Percentiles rank a stretch among this genome's conserved stretches.
Evolutionary conservation across 2,888 invertebrate genomes (phyloP).

Genomic region (Cheilosia urbana): DNA sequence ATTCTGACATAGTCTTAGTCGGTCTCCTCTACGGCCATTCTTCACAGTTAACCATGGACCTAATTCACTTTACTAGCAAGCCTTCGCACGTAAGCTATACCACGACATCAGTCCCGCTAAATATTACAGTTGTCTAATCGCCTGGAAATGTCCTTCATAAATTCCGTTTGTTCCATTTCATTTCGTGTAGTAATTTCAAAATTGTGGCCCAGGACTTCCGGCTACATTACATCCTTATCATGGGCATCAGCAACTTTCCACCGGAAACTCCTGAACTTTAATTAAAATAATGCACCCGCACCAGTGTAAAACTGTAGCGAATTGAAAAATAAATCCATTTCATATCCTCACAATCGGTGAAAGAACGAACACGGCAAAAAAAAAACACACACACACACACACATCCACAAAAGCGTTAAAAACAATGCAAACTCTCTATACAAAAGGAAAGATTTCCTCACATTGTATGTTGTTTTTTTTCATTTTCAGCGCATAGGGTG

Average conservation of each 20-base stretch:
- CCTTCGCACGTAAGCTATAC: slow-evolving; percentile 13
- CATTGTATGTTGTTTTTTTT: slow-evolving; percentile 38
- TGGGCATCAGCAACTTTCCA: slow-evolving; percentile 61
- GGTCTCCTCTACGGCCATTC: too few relatives aligned
- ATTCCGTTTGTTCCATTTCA: slow-evolving; percentile 69
- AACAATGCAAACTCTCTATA: slow-evolving; percentile 56
- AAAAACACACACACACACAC: not conserved
- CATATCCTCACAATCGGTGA: slow-evolving; percentile 64
- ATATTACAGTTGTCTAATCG: slow-evolving; percentile 66
- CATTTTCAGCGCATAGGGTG: slow-evolving; percentile 2
- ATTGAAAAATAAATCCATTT: slow-evolving; percentile 74
- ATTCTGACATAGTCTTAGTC: too few relatives aligned
- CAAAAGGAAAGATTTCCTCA: slow-evolving; percentile 63
- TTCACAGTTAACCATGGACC: not conserved
- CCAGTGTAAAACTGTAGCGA: slow-evolving; percentile 50
- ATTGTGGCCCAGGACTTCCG: slow-evolving; percentile 60
- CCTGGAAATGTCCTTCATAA: slow-evolving; percentile 69
- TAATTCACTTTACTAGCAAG: slow-evolving; percentile 15
- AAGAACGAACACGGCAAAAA: slow-evolving; percentile 37
- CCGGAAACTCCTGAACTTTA: slow-evolving; percentile 69
- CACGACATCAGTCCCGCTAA: not conserved
- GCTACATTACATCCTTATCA: slow-evolving; percentile 3
- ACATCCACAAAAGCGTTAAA: slow-evolving; percentile 59
- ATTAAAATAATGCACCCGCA: slow-evolving; percentile 75
- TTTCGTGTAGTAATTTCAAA: slow-evolving; percentile 59